Percentiles rank a stretch among this genome's conserved stretches.
Conservation (phyloP, 2,888 invertebrate genomes). For the Toxonevra muliebris region DNA sequence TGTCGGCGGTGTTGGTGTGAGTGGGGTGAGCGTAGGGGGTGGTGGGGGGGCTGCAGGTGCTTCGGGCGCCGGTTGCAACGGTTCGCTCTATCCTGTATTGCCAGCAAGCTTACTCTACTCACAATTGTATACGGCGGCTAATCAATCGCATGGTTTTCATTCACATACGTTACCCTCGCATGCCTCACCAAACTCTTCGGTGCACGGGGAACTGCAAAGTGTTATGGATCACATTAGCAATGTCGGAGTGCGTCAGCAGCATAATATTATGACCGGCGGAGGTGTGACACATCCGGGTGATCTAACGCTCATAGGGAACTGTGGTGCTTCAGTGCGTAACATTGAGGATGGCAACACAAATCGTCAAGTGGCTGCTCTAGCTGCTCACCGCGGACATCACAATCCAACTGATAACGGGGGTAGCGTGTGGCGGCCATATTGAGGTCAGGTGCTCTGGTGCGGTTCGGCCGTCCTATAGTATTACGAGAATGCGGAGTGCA, state of each 20-base stretch:
- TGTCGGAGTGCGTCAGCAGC: slow-evolving; percentile 67
- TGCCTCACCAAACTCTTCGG: slow-evolving; percentile 69
- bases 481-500: slow-evolving; percentile 53
- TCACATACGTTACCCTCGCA: slow-evolving; percentile 74
- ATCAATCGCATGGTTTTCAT: slow-evolving; percentile 78
- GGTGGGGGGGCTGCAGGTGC: slow-evolving; percentile 47
- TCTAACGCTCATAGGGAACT: slow-evolving; percentile 63
- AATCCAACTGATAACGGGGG: slow-evolving; percentile 68
- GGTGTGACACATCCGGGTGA: slow-evolving; percentile 62
- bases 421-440: slow-evolving; percentile 83
- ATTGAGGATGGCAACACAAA: slow-evolving; percentile 63
- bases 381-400: slow-evolving; percentile 64
- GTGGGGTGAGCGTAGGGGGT: slow-evolving; percentile 41
- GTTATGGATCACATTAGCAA: slow-evolving; percentile 81
- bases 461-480: slow-evolving; percentile 63
- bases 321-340: slow-evolving; percentile 63
- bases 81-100: slow-evolving; percentile 79
- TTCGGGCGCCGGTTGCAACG: slow-evolving; percentile 71
- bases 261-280: slow-evolving; percentile 66
- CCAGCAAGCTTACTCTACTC: slow-evolving; percentile 86
- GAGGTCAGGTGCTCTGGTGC: slow-evolving; percentile 64
- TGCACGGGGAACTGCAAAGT: slow-evolving; percentile 73
- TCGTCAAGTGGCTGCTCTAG: slow-evolving; percentile 63
- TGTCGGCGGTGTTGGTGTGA: slow-evolving; percentile 44
- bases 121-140: slow-evolving; percentile 82